Conservation (phyloP, 2,888 invertebrate species). For the Eueremaeus valkanovi region DNA sequence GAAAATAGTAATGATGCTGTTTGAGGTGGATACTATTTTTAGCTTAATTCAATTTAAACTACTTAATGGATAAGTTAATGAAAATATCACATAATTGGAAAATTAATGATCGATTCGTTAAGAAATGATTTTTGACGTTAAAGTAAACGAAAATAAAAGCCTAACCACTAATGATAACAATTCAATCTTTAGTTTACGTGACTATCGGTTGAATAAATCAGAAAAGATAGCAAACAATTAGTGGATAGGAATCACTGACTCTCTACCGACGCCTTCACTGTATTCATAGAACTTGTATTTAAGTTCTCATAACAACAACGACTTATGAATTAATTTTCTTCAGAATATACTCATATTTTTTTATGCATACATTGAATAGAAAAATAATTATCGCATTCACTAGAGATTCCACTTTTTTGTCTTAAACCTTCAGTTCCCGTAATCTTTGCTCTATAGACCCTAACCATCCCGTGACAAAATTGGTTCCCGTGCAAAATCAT, state of each 20-base stretch:
- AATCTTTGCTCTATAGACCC: too few relatives aligned
- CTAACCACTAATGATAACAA: background rate
- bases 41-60: too few relatives aligned
- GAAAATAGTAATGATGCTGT: too few relatives aligned
- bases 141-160: background rate
- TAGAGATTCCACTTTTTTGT: too few relatives aligned
- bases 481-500: too few relatives aligned
- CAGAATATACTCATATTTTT: background rate
- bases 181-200: background rate
- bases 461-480: too few relatives aligned
- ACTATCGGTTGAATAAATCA: background rate
- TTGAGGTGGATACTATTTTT: too few relatives aligned
- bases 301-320: background rate
- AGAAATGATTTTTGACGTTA: background rate
- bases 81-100: background rate
- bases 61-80: too few relatives aligned
- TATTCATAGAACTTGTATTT: background rate
- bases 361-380: background rate
- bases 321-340: background rate
- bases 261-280: background rate
- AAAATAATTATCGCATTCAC: background rate
- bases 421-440: too few relatives aligned
- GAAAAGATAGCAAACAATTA: constrained; percentile 8
- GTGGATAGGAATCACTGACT: background rate
- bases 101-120: background rate